Conservation (phyloP, 2,797 vertebrate species). For the Aldrovandia affinis region DNA sequence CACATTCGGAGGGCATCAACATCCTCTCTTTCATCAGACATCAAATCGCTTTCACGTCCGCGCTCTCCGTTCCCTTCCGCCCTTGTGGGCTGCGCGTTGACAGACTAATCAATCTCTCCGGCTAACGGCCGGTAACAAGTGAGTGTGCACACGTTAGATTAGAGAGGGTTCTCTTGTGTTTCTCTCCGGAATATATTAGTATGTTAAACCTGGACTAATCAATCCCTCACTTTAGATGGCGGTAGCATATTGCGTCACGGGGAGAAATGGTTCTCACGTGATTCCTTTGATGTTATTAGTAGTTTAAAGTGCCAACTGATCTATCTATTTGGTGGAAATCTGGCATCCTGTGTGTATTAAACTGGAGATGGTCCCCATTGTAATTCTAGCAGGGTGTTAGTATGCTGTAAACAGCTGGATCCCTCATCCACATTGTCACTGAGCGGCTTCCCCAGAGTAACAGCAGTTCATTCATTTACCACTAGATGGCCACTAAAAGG, state of each 20-base stretch:
- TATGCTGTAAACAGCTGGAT: neutral
- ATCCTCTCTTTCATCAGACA: slow-evolving; percentile 44
- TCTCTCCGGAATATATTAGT: neutral
- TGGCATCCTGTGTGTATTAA: neutral
- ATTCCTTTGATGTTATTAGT: neutral
- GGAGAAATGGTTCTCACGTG: neutral
- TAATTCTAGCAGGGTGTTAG: neutral
- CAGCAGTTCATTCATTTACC: neutral
- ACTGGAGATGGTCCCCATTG: neutral
- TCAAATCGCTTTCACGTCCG: slow-evolving; percentile 43
- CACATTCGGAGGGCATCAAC: neutral
- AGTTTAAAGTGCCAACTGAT: neutral
- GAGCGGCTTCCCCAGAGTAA: neutral
- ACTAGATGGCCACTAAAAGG: neutral
- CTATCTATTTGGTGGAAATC: neutral
- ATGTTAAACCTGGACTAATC: neutral
- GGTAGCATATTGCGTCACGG: neutral
- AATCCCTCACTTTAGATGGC: neutral
- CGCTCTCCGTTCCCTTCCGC: neutral
- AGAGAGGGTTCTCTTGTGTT: neutral
- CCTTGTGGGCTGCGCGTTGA: neutral
- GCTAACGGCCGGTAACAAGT: neutral
- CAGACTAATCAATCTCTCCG: slow-evolving; percentile 10
- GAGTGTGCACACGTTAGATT: neutral
- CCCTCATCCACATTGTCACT: neutral